Percentiles rank a stretch among this genome's conserved stretches.
Evolutionary conservation across 2,888 invertebrate genomes (phyloP).

Genomic region (Didymodactylos carnosus): DNA sequence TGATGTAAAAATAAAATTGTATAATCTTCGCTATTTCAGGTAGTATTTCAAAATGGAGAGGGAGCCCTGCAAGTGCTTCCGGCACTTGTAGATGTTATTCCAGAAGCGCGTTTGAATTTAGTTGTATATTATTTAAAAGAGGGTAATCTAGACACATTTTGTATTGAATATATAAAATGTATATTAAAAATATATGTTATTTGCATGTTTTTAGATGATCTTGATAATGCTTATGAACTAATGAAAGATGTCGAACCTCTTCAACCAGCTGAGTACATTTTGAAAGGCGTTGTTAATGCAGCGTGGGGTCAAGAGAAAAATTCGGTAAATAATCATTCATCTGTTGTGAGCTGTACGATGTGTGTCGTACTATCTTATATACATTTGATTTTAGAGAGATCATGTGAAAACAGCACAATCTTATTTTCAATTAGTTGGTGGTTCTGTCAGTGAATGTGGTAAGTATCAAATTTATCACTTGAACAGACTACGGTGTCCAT

Average conservation of each 20-base stretch:
- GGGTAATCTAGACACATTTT: conserved; percentile 26
- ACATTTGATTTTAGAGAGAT: conserved; percentile 49
- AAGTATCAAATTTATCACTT: conserved; percentile 18
- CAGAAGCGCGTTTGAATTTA: conserved; percentile 82
- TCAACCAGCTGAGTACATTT: conserved; percentile 78
- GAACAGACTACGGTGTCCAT: too few species aligned
- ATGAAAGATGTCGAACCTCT: conserved; percentile 77
- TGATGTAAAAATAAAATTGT: neutral
- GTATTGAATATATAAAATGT: neutral
- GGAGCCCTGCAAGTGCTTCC: conserved; percentile 79
- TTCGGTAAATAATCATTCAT: conserved; percentile 45
- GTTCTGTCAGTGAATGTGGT: conserved; percentile 74
- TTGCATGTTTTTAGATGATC: conserved; percentile 47
- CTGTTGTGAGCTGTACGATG: neutral
- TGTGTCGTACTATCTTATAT: neutral
- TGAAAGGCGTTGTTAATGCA: conserved; percentile 86
- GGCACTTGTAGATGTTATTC: conserved; percentile 72
- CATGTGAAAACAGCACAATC: conserved; percentile 83
- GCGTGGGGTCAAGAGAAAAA: conserved; percentile 72
- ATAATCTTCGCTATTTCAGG: conserved; percentile 31
- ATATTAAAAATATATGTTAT: neutral
- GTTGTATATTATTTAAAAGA: conserved; percentile 77
- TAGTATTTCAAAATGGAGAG: conserved; percentile 79
- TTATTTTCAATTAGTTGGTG: conserved; percentile 83
- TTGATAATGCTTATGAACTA: conserved; percentile 64